These are phyloP conservation scores for Phalanger gymnotis DNA, from an alignment of 2,797 vertebrate genomes.

Conservation along the genomic window DNA sequence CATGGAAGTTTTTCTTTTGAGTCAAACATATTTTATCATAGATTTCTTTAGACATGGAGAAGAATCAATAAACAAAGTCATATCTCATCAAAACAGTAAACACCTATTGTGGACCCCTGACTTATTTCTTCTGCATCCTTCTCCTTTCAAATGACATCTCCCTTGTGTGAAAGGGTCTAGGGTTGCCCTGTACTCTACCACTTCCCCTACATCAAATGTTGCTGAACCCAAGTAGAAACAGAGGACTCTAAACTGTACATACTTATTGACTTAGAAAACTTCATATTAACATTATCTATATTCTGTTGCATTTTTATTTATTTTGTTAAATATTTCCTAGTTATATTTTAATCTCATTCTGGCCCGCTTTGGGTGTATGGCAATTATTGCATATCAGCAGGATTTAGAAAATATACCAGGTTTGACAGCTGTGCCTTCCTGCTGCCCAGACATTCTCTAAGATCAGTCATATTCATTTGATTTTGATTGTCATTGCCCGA, in stretches of 20 bases:
- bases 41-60: too few species aligned
- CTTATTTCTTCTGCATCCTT: too few species aligned
- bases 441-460: not conserved
- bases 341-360: not conserved
- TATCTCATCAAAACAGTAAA: too few species aligned
- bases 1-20: not conserved
- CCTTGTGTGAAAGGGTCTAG: too few species aligned
- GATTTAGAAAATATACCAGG: not conserved
- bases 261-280: not conserved
- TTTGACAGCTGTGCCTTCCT: not conserved
- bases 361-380: not conserved
- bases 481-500: not conserved
- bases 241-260: not conserved
- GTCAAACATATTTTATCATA: too few species aligned
- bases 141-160: too few species aligned
- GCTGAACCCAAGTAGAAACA: not conserved
- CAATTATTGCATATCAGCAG: not conserved
- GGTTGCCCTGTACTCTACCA: not conserved
- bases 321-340: not conserved
- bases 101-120: too few species aligned
- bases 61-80: too few species aligned
- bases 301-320: not conserved
- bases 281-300: not conserved
- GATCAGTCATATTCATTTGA: not conserved
- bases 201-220: not conserved